Evolutionary conservation across 2,888 invertebrate genomes (phyloP).

Genomic region (Pseudeuparius sepicola): DNA sequence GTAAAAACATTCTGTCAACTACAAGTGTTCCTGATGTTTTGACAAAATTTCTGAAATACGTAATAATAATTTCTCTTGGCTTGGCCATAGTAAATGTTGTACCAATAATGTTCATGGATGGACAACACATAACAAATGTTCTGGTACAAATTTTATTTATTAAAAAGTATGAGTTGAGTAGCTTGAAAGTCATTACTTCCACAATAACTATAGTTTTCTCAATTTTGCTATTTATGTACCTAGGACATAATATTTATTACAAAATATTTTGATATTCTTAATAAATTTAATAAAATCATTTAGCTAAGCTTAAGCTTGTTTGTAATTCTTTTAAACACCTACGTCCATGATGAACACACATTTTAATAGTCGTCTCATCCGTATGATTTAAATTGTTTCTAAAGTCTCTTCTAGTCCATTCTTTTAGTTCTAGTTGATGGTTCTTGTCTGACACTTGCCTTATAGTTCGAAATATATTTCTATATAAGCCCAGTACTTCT

Average conservation of each 20-base stretch:
- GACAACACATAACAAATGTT: constrained; percentile 74
- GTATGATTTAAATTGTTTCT: constrained; percentile 56
- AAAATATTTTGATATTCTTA: too few relatives aligned
- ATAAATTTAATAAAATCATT: too few relatives aligned
- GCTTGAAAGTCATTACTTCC: constrained; percentile 47
- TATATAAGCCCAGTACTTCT: constrained; percentile 67
- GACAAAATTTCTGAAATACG: constrained; percentile 67
- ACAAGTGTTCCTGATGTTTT: constrained; percentile 58
- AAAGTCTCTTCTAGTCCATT: constrained; percentile 70
- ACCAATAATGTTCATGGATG: constrained; percentile 89
- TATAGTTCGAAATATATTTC: constrained; percentile 60
- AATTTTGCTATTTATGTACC: constrained; percentile 42
- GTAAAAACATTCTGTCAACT: constrained; percentile 50
- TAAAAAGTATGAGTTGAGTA: constrained; percentile 25
- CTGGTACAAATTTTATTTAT: constrained; percentile 40
- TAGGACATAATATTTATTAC: constrained; percentile 5
- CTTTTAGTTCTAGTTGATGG: constrained; percentile 53
- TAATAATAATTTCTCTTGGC: constrained; percentile 81
- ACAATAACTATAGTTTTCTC: constrained; percentile 61
- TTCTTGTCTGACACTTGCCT: constrained; percentile 53
- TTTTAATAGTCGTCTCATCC: constrained; percentile 65
- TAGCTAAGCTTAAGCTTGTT: constrained; percentile 52
- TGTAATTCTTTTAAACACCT: constrained; percentile 58
- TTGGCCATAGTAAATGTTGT: constrained; percentile 84
- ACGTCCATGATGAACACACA: constrained; percentile 58